Conservation (phyloP, 1,140 invertebrate genomes). For the Pristionchus pacificus region DNA sequence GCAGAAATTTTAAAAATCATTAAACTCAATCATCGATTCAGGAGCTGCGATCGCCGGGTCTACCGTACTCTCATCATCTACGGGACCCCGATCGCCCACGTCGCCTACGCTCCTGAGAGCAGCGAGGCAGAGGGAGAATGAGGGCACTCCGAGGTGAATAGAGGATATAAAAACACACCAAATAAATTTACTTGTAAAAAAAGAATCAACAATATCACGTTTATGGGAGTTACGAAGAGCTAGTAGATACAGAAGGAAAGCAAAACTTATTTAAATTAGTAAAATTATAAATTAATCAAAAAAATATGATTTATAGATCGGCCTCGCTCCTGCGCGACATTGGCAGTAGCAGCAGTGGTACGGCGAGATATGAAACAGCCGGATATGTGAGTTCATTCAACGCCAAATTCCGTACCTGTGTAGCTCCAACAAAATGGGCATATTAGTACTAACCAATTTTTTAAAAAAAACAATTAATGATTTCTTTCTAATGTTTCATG, state of each 20-base stretch:
- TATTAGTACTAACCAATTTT: too few relatives aligned
- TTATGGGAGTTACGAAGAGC: neutral
- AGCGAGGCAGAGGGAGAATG: slow-evolving; percentile 25
- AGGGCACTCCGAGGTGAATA: neutral
- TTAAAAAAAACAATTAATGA: too few relatives aligned
- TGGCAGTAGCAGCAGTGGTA: neutral
- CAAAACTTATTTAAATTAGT: neutral
- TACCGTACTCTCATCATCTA: slow-evolving; percentile 16
- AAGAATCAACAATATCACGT: neutral
- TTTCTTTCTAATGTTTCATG: neutral
- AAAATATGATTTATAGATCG: neutral
- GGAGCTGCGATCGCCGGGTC: slow-evolving; percentile 19
- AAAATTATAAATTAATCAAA: neutral
- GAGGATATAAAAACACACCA: neutral
- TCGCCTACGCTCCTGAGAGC: slow-evolving; percentile 28
- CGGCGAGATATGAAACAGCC: neutral
- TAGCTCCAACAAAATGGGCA: too few relatives aligned
- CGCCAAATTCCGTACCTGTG: too few relatives aligned
- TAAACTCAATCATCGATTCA: slow-evolving; percentile 5
- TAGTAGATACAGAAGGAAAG: too few relatives aligned
- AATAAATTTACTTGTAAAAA: neutral
- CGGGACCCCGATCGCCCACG: slow-evolving; percentile 22
- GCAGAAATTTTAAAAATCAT: neutral
- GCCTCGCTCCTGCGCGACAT: neutral
- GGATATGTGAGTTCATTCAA: neutral